Base-by-base conservation (phyloP, 2,113 vertebrate species). In the Ardeotis arabs region DNA sequence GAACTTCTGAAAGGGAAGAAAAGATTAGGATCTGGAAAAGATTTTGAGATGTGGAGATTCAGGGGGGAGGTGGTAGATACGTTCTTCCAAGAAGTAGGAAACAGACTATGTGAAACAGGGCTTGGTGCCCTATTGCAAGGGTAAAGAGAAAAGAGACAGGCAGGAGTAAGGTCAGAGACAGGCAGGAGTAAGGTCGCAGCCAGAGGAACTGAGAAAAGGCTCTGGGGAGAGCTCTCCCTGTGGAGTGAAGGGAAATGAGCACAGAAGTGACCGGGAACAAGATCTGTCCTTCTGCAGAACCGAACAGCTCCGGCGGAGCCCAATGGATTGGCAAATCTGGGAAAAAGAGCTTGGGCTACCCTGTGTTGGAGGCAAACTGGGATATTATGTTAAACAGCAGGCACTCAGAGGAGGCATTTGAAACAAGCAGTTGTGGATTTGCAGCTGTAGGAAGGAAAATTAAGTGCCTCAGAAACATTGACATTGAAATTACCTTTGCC, bases 221-320 rank as follows among this genome's bases (percentile, higher is more conserved):
- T 63, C 58, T 37, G 8, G 27, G 22, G 20, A 35, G 66, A 82
- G 29, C 12, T 78, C 13, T 87, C 16, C 29, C 23, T 55, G 15
- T 1, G 3, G 66, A 41, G 21, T 2, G 10, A 25, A 25, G 25
- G 35, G 33, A 31, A 29, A 59, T 5, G 6, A 9, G 4, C 0
- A 0, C 23, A 78, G 66, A 73, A 73, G 39, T 10, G 11, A 39
- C 6, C 1, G 1, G 27, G 44, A 73, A 39, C 44, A 55, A 75
- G 35, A 33, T 33, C 7, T 0, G 3, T 50, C 52, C 53, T 56
- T 66, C 1, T 1, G 16, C 47, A 62, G 52, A 78, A 80, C 35
- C 2, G 1, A 81, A 31, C 18, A 53, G 33, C 37, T 67, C 72
- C 1, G 0, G 25, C 74, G 28, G 15, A 67, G 29, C 44, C 20